A percentile compares a stretch with the other conserved stretches of the same genome.
Conservation (phyloP, 2,113 vertebrate genomes). For the Candoia aspera region DNA sequence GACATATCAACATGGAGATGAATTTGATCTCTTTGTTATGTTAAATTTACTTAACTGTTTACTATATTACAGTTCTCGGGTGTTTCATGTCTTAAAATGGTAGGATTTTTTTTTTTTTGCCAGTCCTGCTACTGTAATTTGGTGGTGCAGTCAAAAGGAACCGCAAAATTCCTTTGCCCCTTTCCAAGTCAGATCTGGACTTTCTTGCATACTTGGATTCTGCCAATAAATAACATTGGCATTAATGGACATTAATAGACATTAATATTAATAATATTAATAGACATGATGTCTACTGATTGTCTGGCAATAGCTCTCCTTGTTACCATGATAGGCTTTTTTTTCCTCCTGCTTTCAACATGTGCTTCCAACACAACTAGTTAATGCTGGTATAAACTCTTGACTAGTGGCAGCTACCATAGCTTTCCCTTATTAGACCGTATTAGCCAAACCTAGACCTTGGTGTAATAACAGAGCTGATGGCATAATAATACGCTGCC, state of each 20-base stretch:
- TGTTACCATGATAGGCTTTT: neutral
- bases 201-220: neutral
- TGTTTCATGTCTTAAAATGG: neutral
- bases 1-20: neutral
- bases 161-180: neutral
- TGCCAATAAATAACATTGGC: neutral
- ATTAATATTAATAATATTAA: neutral
- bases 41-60: neutral
- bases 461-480: neutral
- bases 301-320: neutral
- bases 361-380: neutral
- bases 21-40: neutral
- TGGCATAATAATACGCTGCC: neutral
- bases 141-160: neutral
- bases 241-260: neutral
- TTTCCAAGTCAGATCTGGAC: neutral
- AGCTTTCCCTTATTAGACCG: neutral
- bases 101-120: neutral
- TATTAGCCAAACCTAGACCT: neutral
- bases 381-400: neutral
- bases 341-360: neutral
- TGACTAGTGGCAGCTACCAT: neutral
- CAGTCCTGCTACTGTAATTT: neutral
- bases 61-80: neutral
- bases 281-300: neutral